These are phyloP conservation scores for Melanotaenia nigrans DNA, from an alignment of 2,797 vertebrate genomes.

Conservation along the genomic window DNA sequence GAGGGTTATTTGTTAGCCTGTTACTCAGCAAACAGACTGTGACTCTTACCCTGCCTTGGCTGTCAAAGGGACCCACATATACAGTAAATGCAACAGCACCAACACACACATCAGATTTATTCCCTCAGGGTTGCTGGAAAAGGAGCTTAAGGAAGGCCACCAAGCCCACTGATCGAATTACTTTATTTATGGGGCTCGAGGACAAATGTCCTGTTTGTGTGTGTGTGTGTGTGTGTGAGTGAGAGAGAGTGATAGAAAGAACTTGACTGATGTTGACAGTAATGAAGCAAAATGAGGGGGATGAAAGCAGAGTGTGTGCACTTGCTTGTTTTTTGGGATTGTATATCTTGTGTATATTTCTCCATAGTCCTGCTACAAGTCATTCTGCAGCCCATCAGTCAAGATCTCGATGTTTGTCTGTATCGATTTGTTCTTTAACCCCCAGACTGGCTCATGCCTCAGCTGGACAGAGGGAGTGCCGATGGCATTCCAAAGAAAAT, in stretches of 20 bases:
- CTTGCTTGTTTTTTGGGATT: slow-evolving; percentile 9
- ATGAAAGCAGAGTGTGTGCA: slow-evolving; percentile 24
- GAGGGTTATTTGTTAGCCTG: slow-evolving; percentile 76
- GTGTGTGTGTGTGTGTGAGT: slow-evolving; percentile 18
- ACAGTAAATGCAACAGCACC: slow-evolving; percentile 28
- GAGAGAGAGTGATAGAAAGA: slow-evolving; percentile 11
- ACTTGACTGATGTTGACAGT: slow-evolving; percentile 34
- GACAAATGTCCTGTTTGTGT: slow-evolving; percentile 38
- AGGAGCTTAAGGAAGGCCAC: slow-evolving; percentile 35
- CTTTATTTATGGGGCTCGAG: slow-evolving; percentile 26
- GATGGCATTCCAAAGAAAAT: slow-evolving; percentile 69
- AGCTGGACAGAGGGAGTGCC: slow-evolving; percentile 36
- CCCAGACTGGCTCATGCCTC: slow-evolving; percentile 44
- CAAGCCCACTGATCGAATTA: slow-evolving; percentile 51
- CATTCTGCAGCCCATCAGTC: slow-evolving; percentile 38
- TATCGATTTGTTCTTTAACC: slow-evolving; percentile 67
- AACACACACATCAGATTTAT: slow-evolving; percentile 19
- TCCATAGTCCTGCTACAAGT: slow-evolving; percentile 14
- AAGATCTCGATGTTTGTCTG: slow-evolving; percentile 43
- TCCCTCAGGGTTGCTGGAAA: slow-evolving; percentile 33
- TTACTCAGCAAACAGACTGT: slow-evolving; percentile 71
- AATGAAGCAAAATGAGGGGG: slow-evolving; percentile 40
- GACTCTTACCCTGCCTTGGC: slow-evolving; percentile 52
- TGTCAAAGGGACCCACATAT: slow-evolving; percentile 52
- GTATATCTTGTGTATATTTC: slow-evolving; percentile 18